phyloP scores from a whole-genome alignment of 2,888 invertebrate genomes.

The Protodeltote pygarga region DNA sequence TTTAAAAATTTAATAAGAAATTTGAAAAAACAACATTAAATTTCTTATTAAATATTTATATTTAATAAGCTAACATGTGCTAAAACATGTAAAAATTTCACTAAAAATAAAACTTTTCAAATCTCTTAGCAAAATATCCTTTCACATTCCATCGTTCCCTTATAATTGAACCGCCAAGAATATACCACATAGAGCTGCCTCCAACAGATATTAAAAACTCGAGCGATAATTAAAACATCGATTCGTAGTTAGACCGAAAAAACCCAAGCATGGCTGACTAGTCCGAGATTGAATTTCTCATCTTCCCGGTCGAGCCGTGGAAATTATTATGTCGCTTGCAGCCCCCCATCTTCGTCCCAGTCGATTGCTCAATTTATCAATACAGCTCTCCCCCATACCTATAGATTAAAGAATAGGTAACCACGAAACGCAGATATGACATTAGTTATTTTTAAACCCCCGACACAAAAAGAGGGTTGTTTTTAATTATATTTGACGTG shows the following conservation, averaged over 20 bases:
- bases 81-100: too few relatives aligned
- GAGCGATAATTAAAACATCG: slow-evolving; percentile 48
- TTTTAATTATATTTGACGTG: too few relatives aligned
- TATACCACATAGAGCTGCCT: slow-evolving; percentile 10
- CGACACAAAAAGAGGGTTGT: too few relatives aligned
- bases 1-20: too few relatives aligned
- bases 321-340: slow-evolving; percentile 83
- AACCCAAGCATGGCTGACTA: slow-evolving; percentile 40
- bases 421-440: slow-evolving; percentile 23
- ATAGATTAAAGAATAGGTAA: slow-evolving; percentile 54
- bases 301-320: slow-evolving; percentile 66
- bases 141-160: not conserved
- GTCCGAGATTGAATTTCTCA: slow-evolving; percentile 74
- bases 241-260: slow-evolving; percentile 44
- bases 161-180: slow-evolving; percentile 23
- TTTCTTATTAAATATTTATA: too few relatives aligned
- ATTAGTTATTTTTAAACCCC: too few relatives aligned
- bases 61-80: too few relatives aligned
- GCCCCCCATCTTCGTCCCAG: slow-evolving; percentile 71
- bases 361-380: slow-evolving; percentile 85
- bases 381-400: slow-evolving; percentile 63
- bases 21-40: too few relatives aligned
- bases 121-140: not conserved
- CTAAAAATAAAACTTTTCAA: not conserved
- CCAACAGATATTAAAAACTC: slow-evolving; percentile 45